A percentile compares a stretch with the other conserved stretches of the same genome.
These are phyloP conservation scores for Hedychridium roseum DNA, from an alignment of 2,888 invertebrate genomes.

Conservation along the genomic window DNA sequence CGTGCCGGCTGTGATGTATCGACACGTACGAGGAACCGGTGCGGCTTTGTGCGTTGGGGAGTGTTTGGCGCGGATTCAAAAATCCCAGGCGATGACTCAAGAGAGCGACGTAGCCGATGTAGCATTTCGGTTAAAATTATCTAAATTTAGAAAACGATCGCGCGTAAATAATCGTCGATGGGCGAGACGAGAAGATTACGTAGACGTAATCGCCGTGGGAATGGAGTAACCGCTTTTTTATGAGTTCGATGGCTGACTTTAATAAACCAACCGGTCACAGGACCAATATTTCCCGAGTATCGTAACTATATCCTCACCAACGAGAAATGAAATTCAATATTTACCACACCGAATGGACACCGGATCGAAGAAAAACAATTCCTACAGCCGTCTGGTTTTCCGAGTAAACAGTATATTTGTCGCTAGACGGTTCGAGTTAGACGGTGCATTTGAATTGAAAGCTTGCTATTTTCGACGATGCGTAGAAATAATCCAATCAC, in stretches of 20 bases:
- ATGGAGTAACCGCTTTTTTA: not conserved
- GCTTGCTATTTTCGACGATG: no score
- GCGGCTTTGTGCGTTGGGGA: slow-evolving; percentile 10
- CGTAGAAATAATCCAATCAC: no score
- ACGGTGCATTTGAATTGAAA: no score
- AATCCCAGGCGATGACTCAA: slow-evolving; percentile 35
- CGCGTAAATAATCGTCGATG: slow-evolving; percentile 21
- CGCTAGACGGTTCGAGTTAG: no score
- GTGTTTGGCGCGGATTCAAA: slow-evolving; percentile 33
- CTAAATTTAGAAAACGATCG: slow-evolving; percentile 31
- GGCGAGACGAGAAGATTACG: slow-evolving; percentile 3
- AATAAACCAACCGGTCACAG: not conserved
- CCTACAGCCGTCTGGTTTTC: not conserved
- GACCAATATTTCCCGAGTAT: not conserved
- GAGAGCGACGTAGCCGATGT: slow-evolving; percentile 25
- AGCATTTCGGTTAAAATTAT: slow-evolving; percentile 23
- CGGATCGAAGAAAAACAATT: not conserved
- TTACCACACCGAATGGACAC: no score
- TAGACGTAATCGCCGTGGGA: not conserved
- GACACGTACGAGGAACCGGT: no score
- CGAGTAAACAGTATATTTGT: no score
- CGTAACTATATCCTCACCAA: no score
- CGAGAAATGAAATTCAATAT: no score
- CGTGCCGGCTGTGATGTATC: no score
- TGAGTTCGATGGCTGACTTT: slow-evolving; percentile 3